A percentile compares a stretch with the other conserved stretches of the same genome.
These are phyloP conservation scores for Piezodorus guildinii DNA, from an alignment of 1,140 invertebrate genomes.

Conservation along the genomic window DNA sequence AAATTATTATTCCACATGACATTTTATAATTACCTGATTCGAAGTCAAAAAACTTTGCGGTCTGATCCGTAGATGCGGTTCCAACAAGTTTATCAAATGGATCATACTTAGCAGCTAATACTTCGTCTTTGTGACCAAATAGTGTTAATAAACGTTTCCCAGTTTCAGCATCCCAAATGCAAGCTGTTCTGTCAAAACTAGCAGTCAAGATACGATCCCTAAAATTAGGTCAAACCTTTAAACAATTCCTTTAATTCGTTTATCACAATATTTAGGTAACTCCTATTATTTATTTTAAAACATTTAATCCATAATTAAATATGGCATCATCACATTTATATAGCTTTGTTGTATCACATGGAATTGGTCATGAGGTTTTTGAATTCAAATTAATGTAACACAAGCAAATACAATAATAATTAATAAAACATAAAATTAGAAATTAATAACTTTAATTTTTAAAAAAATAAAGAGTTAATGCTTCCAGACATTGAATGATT, in stretches of 20 bases:
- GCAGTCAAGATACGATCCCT: slow-evolving; percentile 65
- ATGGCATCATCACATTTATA: too few species aligned
- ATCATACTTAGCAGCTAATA: slow-evolving; percentile 56
- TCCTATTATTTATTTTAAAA: neutral
- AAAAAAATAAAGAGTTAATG: too few species aligned
- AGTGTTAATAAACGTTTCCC: slow-evolving; percentile 56
- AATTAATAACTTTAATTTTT: too few species aligned
- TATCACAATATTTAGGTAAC: neutral
- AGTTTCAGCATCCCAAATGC: slow-evolving; percentile 52
- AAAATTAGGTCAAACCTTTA: slow-evolving; percentile 25
- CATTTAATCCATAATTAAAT: too few species aligned
- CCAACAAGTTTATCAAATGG: slow-evolving; percentile 46
- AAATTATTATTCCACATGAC: neutral
- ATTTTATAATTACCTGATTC: slow-evolving; percentile 36
- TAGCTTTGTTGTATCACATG: too few species aligned
- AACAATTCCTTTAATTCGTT: neutral
- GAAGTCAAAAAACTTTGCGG: slow-evolving; percentile 57
- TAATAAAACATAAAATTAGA: too few species aligned
- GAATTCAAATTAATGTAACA: too few species aligned
- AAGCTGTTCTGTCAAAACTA: slow-evolving; percentile 68
- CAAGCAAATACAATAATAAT: too few species aligned
- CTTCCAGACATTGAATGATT: too few species aligned
- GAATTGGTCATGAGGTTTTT: too few species aligned
- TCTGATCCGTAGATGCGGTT: slow-evolving; percentile 64
- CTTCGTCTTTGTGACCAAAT: slow-evolving; percentile 59